These are phyloP conservation scores for Apamea epomidion DNA, from an alignment of 2,888 invertebrate species.

Conservation along the genomic window DNA sequence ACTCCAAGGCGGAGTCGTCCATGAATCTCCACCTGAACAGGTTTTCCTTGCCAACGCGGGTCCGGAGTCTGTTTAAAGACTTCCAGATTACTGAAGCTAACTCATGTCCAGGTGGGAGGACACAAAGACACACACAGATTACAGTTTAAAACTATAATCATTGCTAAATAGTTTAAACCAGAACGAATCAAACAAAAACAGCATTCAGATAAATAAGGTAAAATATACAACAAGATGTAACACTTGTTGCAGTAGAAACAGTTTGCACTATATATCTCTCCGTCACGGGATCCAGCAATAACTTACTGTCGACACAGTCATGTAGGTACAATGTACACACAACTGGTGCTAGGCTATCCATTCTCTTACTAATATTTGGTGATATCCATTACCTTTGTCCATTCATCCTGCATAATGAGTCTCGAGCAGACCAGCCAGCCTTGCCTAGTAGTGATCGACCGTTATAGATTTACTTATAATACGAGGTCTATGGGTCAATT, in stretches of 20 bases:
- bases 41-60: too few species aligned
- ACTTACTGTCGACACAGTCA: slow-evolving; percentile 51
- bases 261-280: slow-evolving; percentile 48
- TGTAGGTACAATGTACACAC: slow-evolving; percentile 53
- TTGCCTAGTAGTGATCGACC: too few species aligned
- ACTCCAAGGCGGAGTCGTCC: too few species aligned
- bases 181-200: not conserved
- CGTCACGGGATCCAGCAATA: slow-evolving; percentile 48
- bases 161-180: not conserved
- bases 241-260: slow-evolving; percentile 58
- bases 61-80: too few species aligned
- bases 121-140: too few species aligned
- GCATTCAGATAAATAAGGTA: slow-evolving; percentile 27
- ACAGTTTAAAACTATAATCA: not conserved
- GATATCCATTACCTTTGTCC: slow-evolving; percentile 19
- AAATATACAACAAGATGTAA: slow-evolving; percentile 30
- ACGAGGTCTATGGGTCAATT: too few species aligned
- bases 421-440: too few species aligned
- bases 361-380: slow-evolving; percentile 34
- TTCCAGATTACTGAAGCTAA: too few species aligned
- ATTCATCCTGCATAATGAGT: not conserved
- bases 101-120: too few species aligned
- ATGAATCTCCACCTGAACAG: too few species aligned
- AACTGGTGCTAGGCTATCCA: slow-evolving; percentile 39
- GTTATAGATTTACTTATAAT: too few species aligned